Conservation (phyloP, 2,797 vertebrate species). For the Lateolabrax maculatus region DNA sequence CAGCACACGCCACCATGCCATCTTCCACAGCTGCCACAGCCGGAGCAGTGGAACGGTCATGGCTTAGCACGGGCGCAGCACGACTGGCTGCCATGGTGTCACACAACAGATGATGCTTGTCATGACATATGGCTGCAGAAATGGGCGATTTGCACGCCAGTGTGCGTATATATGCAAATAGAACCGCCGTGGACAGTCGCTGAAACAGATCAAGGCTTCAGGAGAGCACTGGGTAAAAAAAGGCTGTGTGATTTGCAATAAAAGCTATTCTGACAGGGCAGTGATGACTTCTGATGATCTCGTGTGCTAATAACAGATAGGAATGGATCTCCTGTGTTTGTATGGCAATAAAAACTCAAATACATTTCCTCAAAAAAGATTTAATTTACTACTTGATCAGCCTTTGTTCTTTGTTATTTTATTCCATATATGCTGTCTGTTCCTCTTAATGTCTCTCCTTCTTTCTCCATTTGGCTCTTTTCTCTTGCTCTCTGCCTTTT, state of each 20-base stretch:
- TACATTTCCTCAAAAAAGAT: conserved; percentile 27
- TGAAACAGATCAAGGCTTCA: conserved; percentile 46
- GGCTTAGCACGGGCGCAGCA: conserved; percentile 56
- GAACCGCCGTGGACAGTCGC: conserved; percentile 12
- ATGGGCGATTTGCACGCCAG: conserved; percentile 35
- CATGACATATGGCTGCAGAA: conserved; percentile 65
- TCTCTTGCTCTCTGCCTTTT: not conserved
- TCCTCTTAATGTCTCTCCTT: conserved; percentile 1
- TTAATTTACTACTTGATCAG: conserved; percentile 43
- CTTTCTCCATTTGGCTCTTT: not conserved
- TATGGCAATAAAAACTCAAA: conserved; percentile 40
- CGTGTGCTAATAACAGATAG: conserved; percentile 47
- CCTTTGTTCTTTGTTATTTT: conserved; percentile 7
- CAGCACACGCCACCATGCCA: conserved; percentile 17
- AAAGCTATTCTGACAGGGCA: conserved; percentile 52
- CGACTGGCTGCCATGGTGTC: conserved; percentile 58
- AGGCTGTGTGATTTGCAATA: conserved; percentile 54
- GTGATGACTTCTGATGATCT: conserved; percentile 46
- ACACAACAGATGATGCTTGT: conserved; percentile 65
- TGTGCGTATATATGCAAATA: conserved; percentile 15
- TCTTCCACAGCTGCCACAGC: conserved; percentile 61
- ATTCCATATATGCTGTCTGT: not conserved
- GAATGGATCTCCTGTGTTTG: conserved; percentile 39
- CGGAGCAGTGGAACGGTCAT: conserved; percentile 63
- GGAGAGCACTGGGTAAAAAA: conserved; percentile 18